These are phyloP conservation scores for Anseranas semipalmata DNA, from an alignment of 2,113 vertebrate species.

Conservation along the genomic window DNA sequence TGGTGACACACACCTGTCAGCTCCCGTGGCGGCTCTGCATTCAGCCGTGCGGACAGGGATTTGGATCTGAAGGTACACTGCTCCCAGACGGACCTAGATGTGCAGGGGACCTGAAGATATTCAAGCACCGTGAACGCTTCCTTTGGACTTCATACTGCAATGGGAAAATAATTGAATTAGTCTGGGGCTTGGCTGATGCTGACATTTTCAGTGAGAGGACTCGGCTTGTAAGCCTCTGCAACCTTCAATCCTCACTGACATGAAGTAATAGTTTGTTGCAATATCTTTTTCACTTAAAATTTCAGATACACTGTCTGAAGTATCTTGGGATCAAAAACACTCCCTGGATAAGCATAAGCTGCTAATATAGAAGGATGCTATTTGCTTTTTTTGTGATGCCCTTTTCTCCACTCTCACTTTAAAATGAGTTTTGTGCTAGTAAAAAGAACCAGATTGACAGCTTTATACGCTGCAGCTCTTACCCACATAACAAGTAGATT, in stretches of 20 bases:
- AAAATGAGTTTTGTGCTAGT: not conserved
- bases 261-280: not conserved
- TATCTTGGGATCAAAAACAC: not conserved
- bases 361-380: not conserved
- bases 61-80: not conserved
- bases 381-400: not conserved
- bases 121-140: not conserved
- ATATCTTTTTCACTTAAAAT: not conserved
- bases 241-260: not conserved
- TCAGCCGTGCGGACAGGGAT: not conserved
- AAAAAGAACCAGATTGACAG: not conserved
- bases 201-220: constrained; percentile 12
- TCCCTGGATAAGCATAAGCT: not conserved
- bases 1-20: not conserved
- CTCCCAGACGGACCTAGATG: not conserved
- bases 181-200: not conserved
- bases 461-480: not conserved
- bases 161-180: constrained; percentile 22
- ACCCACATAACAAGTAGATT: not conserved
- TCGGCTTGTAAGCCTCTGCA: not conserved
- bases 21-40: not conserved
- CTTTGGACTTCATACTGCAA: not conserved
- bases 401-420: not conserved
- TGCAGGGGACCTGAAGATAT: not conserved
- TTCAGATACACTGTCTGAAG: not conserved